phyloP scores from a whole-genome alignment of 2,797 vertebrate genomes.

The Hemibagrus guttatus region DNA sequence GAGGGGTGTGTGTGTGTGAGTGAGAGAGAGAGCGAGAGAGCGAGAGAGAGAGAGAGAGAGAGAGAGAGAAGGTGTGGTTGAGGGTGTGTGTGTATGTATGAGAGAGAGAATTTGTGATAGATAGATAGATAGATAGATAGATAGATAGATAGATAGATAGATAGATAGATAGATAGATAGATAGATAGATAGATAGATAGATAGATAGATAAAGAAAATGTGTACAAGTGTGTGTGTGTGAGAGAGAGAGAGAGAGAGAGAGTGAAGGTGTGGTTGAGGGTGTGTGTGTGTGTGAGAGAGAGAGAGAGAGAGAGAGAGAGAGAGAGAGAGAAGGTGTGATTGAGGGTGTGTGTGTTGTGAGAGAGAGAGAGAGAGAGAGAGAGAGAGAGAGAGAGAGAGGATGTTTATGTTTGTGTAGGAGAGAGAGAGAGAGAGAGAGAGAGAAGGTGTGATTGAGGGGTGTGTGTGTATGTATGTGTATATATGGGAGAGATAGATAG shows the following conservation, averaged over 20 bases:
- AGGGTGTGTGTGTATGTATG: background rate
- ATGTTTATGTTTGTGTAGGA: too few relatives aligned
- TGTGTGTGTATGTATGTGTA: too few relatives aligned
- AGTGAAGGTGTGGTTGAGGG: background rate
- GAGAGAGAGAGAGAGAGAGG: background rate
- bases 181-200: background rate
- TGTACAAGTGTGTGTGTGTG: too few relatives aligned
- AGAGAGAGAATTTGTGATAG: conserved; percentile 52
- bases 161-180: background rate
- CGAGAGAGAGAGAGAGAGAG: background rate
- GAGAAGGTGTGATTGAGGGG: too few relatives aligned
- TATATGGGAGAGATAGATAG: too few relatives aligned
- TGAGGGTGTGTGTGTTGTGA: background rate
- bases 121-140: background rate
- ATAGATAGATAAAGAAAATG: background rate
- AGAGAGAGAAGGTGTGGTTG: background rate
- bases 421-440: too few relatives aligned
- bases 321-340: background rate
- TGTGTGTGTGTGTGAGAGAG: background rate
- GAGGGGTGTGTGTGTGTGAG: background rate
- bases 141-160: background rate
- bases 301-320: too few relatives aligned
- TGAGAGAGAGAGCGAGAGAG: background rate
- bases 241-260: background rate
- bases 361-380: background rate